These are phyloP conservation scores for Melanerpes aurifrons DNA, from an alignment of 2,113 vertebrate genomes.

Conservation along the genomic window DNA sequence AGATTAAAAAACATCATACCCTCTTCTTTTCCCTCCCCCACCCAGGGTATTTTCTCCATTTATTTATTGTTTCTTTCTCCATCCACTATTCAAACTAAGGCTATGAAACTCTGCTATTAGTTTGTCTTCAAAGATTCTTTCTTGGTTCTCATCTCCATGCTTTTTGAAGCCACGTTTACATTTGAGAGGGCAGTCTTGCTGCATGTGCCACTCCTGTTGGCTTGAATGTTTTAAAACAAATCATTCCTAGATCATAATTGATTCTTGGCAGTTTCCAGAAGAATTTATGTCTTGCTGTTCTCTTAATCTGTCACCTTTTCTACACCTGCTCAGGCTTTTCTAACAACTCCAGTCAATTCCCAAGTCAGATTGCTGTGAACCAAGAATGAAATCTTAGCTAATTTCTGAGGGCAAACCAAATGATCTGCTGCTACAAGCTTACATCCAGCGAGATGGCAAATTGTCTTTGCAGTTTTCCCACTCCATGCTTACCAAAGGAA, in stretches of 20 bases:
- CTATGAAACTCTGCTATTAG: not conserved
- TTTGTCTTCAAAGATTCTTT: not conserved
- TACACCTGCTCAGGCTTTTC: slow-evolving; percentile 62
- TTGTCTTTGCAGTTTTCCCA: not conserved
- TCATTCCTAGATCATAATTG: slow-evolving; percentile 53
- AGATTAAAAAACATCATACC: not conserved
- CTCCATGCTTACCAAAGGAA: not conserved
- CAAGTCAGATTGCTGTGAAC: slow-evolving; percentile 8
- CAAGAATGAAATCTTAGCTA: slow-evolving; percentile 39
- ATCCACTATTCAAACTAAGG: not conserved
- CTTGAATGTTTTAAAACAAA: slow-evolving; percentile 59
- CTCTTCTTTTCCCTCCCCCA: not conserved
- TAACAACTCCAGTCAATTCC: slow-evolving; percentile 41
- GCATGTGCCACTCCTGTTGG: slow-evolving; percentile 16
- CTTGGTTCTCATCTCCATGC: not conserved
- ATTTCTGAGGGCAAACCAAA: not conserved
- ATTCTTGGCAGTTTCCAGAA: slow-evolving; percentile 48
- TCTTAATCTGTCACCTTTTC: slow-evolving; percentile 63
- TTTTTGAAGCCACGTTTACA: not conserved
- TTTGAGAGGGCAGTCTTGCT: slow-evolving; percentile 29
- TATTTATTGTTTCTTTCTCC: not conserved
- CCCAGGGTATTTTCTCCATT: not conserved
- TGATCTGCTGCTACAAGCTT: not conserved
- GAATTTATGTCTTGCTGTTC: slow-evolving; percentile 41
- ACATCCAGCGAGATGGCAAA: not conserved